Evolutionary conservation across 2,113 vertebrate genomes (phyloP), one percentile per base, ranked within the genome.

Genomic region (Ciconia maguari): DNA sequence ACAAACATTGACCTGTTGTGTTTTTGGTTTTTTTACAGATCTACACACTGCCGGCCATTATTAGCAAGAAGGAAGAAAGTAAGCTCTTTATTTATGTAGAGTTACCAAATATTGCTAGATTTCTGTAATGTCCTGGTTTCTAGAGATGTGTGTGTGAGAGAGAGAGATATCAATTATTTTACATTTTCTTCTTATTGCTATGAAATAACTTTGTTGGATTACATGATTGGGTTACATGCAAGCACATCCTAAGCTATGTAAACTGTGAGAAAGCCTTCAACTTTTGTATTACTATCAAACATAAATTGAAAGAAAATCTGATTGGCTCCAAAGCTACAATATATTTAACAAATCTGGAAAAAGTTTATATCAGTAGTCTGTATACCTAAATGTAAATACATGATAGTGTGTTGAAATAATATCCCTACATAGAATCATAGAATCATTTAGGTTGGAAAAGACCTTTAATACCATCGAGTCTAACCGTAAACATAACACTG

Each of bases 31-130:
- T 87, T 94, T 95, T 95, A 79, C 95, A 99, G 99, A 99, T 99
- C 96, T 99, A 99, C 93, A 99, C 99, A 10, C 97, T 99, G 51
- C 99, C 99, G 36, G 99, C 99, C 60, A 99, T 99, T 93, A 98
- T 99, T 92, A 99, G 99, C 98, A 99, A 99, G 97, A 99, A 99
- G 87, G 99, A 99, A 96, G 99, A 99, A 98, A 99, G 99, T 99
- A 98, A 99, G 99, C 98, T 87, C 17, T 89, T 91, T 60, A 58
- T 58, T 91, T 76, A 20, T 68, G 32, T 80, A 36, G 32, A 80
- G 18, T 81, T 92, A 46, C 51, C 49, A 87, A 55, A 54, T 72
- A 11, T 20, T 77, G 18, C 17, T 66, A 65, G 30, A 93, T 92
- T 94, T 81, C 41, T 72, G 7, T 76, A 48, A 36, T 54, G 11